Evolutionary conservation across 92 coral and sea anemone genomes (phyloP).

Genomic region (Porites divaricata): DNA sequence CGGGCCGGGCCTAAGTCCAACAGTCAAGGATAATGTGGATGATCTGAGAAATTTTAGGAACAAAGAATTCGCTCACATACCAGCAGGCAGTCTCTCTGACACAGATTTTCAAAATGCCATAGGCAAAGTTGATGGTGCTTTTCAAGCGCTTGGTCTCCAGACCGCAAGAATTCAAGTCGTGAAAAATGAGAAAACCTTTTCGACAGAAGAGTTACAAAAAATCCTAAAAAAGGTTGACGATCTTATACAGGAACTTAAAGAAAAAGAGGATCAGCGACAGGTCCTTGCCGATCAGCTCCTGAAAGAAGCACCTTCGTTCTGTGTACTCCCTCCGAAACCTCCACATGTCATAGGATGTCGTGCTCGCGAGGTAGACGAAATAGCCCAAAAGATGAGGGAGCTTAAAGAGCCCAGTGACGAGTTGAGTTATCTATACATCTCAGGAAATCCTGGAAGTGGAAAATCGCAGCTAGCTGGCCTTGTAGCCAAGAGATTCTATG

Average conservation of each 20-base stretch:
- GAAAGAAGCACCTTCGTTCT: background rate
- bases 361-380: background rate
- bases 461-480: background rate
- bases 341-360: constrained; percentile 4
- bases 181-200: constrained; percentile 18
- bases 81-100: background rate
- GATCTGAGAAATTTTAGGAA: background rate
- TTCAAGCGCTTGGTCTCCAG: background rate
- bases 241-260: background rate
- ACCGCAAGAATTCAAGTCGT: background rate
- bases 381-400: background rate
- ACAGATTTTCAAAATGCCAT: background rate
- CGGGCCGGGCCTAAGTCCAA: background rate
- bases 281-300: background rate
- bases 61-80: background rate
- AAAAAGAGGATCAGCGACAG: background rate
- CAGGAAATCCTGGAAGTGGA: too few species aligned
- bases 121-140: background rate
- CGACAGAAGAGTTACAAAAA: constrained; percentile 16
- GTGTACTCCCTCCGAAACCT: constrained; percentile 4
- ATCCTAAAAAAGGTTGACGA: constrained; percentile 4
- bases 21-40: background rate
- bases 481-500: background rate
- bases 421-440: too few species aligned
- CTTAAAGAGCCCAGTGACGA: background rate